Conservation (phyloP, 2,797 vertebrate genomes). For the Phalanger gymnotis region DNA sequence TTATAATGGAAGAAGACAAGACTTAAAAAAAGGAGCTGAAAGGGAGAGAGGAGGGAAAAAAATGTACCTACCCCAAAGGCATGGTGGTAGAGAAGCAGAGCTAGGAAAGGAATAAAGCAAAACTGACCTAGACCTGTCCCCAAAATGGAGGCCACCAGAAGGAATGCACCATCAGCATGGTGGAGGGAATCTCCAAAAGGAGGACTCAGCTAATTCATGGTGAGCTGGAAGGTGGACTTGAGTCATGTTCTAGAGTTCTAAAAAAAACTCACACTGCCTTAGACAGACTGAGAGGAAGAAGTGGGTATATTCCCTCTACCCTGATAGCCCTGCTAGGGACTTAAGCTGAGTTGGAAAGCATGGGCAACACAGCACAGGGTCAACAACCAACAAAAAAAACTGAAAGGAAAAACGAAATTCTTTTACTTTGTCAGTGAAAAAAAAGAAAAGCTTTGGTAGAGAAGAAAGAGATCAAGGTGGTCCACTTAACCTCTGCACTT, state of each 20-base stretch:
- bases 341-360: not conserved
- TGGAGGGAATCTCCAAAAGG: not conserved
- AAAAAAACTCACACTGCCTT: not conserved
- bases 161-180: not conserved
- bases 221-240: not conserved
- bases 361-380: not conserved
- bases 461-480: not conserved
- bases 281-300: not conserved
- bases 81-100: not conserved
- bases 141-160: not conserved
- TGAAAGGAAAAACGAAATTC: not conserved
- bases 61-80: not conserved
- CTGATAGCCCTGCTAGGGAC: not conserved
- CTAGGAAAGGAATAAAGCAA: not conserved
- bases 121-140: not conserved
- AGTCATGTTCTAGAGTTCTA: not conserved
- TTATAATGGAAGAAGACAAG: not conserved
- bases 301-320: not conserved
- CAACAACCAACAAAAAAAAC: not conserved
- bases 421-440: too few species aligned
- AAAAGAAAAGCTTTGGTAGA: not conserved
- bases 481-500: too few species aligned
- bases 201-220: not conserved
- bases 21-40: not conserved
- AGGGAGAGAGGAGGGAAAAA: not conserved